Conservation (phyloP, 2,113 vertebrate species). For the Phrynosoma platyrhinos region DNA sequence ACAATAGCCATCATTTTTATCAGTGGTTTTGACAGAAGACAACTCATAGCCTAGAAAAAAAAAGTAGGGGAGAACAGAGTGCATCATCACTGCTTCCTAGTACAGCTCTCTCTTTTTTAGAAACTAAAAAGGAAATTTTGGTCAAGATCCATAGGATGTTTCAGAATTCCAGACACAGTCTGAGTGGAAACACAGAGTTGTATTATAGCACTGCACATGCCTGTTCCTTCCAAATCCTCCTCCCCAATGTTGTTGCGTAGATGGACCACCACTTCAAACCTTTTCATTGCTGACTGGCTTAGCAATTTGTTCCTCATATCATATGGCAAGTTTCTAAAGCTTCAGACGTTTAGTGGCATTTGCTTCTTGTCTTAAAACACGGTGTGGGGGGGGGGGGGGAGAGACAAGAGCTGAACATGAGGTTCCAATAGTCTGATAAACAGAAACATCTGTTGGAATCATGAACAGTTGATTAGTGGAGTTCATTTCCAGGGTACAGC, state of each 20-base stretch:
- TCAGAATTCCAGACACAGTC: conserved; percentile 52
- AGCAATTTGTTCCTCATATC: conserved; percentile 75
- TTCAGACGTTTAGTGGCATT: conserved; percentile 64
- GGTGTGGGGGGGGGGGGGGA: not conserved
- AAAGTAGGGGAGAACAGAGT: not conserved
- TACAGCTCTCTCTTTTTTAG: conserved; percentile 45
- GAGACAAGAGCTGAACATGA: conserved; percentile 60
- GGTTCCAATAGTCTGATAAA: conserved; percentile 74
- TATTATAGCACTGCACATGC: conserved; percentile 12
- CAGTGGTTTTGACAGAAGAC: conserved; percentile 57
- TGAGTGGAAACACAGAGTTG: conserved; percentile 59
- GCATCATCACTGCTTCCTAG: conserved; percentile 65
- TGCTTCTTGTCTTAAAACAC: conserved; percentile 56
- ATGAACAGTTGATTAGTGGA: conserved; percentile 75
- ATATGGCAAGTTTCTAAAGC: conserved; percentile 70
- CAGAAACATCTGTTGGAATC: conserved; percentile 76
- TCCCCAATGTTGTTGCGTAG: conserved; percentile 8
- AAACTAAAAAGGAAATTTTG: conserved; percentile 35
- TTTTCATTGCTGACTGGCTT: conserved; percentile 60
- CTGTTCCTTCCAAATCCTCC: not conserved
- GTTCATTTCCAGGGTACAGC: conserved; percentile 73
- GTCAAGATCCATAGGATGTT: conserved; percentile 51
- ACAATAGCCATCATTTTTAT: conserved; percentile 38
- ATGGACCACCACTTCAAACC: conserved; percentile 70
- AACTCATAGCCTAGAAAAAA: conserved; percentile 56